These are phyloP conservation scores for Xiphophorus couchianus DNA, from an alignment of 2,113 vertebrate genomes.

Conservation along the genomic window DNA sequence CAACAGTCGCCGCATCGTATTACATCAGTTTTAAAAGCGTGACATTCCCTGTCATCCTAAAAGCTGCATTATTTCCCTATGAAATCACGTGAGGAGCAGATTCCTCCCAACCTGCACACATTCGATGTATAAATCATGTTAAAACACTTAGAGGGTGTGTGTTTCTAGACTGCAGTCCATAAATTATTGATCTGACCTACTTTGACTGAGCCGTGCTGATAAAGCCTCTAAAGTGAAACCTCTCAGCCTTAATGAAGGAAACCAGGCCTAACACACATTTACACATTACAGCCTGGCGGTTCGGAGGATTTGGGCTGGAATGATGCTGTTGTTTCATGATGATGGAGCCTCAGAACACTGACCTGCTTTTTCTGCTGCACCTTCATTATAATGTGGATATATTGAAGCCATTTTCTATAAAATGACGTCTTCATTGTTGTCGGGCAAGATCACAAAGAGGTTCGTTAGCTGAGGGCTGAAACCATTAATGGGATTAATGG, in stretches of 20 bases:
- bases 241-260: neutral
- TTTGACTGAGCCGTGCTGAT: conserved; percentile 7
- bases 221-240: conserved; percentile 3
- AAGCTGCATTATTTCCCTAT: neutral
- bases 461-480: neutral
- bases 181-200: conserved; percentile 24
- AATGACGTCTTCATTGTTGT: neutral
- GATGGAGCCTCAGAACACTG: conserved; percentile 3
- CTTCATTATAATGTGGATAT: neutral
- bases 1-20: neutral
- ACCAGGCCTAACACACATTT: neutral
- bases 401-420: neutral
- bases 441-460: neutral
- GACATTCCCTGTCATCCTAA: neutral
- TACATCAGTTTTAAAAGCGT: neutral
- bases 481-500: too few relatives aligned
- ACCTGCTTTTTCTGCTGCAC: neutral
- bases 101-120: neutral
- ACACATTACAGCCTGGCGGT: neutral
- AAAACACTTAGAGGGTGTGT: neutral
- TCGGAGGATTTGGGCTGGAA: neutral
- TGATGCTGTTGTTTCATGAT: neutral
- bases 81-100: neutral
- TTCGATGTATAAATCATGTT: neutral
- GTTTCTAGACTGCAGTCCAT: conserved; percentile 7